Percentiles rank a stretch among this genome's conserved stretches.
These are phyloP conservation scores for Bovichtus variegatus DNA, from an alignment of 2,797 vertebrate species.

Conservation along the genomic window DNA sequence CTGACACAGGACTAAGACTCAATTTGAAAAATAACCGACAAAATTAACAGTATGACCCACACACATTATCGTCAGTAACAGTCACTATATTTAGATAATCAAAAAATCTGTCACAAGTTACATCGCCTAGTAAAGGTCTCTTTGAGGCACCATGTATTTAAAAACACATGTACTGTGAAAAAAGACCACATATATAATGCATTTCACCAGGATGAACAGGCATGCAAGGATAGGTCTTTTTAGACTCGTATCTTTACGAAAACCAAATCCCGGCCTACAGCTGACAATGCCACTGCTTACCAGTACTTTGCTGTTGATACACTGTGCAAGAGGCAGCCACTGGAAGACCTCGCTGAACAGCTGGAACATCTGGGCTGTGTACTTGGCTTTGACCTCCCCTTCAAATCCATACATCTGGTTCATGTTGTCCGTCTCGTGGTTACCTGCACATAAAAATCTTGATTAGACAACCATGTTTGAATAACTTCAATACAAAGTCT, in stretches of 20 bases:
- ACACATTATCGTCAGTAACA: background rate
- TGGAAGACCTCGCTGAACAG: constrained; percentile 99
- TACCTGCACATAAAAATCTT: constrained; percentile 81
- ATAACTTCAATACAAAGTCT: background rate
- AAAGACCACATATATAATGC: background rate
- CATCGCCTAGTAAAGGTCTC: background rate
- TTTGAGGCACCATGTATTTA: no score
- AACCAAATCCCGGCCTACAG: background rate
- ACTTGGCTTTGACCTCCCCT: constrained; percentile 97
- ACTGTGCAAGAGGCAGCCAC: constrained; percentile 96
- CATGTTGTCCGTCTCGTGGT: constrained; percentile 98
- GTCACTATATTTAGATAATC: background rate
- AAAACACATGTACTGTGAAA: no score
- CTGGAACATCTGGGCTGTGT: constrained; percentile 97
- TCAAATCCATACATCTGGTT: constrained; percentile 99
- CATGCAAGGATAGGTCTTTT: background rate
- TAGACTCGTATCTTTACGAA: no score
- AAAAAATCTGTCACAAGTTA: background rate
- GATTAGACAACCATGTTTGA: background rate
- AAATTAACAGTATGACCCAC: no score
- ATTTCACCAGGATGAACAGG: background rate
- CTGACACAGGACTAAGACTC: no score
- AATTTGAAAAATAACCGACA: no score
- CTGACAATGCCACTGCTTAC: constrained; percentile 73
- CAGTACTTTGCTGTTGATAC: constrained; percentile 94